These are phyloP conservation scores for Bryconaethiops microstoma DNA, from an alignment of 2,797 vertebrate genomes.

Conservation along the genomic window DNA sequence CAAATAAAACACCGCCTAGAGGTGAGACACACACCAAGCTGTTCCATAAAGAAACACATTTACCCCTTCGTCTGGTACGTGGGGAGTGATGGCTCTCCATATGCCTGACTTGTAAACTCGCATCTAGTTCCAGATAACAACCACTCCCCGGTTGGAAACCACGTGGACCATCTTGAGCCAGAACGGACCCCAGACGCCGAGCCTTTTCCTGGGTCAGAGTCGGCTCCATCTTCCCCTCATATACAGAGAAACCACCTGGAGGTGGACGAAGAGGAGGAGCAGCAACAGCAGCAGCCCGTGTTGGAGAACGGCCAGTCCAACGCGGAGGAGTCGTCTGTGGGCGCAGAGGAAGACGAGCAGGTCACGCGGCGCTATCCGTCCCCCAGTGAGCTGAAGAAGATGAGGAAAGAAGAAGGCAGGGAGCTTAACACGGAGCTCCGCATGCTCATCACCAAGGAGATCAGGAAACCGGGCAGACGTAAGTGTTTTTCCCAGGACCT, in stretches of 20 bases:
- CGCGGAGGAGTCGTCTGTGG: slow-evolving; percentile 63
- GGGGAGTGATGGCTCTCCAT: background rate
- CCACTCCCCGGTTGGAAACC: slow-evolving; percentile 81
- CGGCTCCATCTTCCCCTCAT: slow-evolving; percentile 60
- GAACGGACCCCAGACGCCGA: slow-evolving; percentile 70
- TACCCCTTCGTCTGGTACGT: background rate
- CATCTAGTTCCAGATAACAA: slow-evolving; percentile 75
- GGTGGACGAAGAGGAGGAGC: slow-evolving; percentile 52
- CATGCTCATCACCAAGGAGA: slow-evolving; percentile 92
- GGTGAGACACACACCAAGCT: slow-evolving; percentile 47
- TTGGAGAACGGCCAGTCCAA: slow-evolving; percentile 70
- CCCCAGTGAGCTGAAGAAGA: slow-evolving; percentile 81
- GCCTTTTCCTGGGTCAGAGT: slow-evolving; percentile 68
- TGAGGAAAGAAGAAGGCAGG: slow-evolving; percentile 82
- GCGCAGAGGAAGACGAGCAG: slow-evolving; percentile 67
- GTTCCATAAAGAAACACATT: background rate
- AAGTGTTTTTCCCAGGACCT: slow-evolving; percentile 64
- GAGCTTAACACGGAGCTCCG: slow-evolving; percentile 90
- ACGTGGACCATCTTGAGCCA: slow-evolving; percentile 78
- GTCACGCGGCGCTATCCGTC: slow-evolving; percentile 74
- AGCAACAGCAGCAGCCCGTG: slow-evolving; percentile 27
- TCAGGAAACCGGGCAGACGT: slow-evolving; percentile 95
- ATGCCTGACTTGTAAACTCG: slow-evolving; percentile 2
- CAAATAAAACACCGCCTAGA: slow-evolving; percentile 68
- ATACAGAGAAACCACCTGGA: slow-evolving; percentile 70